Evolutionary conservation across 2,797 vertebrate species (phyloP), one percentile per base, ranked within the genome.

Genomic region (Stomatorhinus walkeri): DNA sequence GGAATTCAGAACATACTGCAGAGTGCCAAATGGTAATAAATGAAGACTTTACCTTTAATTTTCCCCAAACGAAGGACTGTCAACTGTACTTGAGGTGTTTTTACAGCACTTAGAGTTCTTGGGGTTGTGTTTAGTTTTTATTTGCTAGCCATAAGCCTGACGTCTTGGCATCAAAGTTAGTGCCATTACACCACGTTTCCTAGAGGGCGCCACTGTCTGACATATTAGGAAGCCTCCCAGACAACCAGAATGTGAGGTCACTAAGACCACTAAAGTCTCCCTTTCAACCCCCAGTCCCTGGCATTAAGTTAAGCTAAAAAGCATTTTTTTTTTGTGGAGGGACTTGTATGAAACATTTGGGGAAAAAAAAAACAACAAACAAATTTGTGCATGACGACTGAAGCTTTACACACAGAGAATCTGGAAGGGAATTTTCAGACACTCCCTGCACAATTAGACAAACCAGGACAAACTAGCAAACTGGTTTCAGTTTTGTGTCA

Each of bases 341-440:
- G 76, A 81, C 76, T 81, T 81, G 40, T 46, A 81, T 81, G 76
- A 46, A 81, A 81, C 76, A 81, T 40, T 76, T 32, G 68, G 32
- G 68, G 72, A 4, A 40, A 81, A 81, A 81, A 64, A 2, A 79
- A 81, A 81, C 32, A 81, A 81, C 76, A 81, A 81, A 81, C 76
- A 81, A 46, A 81, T 81, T 81, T 81, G 76, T 81, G 76, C 40
- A 81, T 81, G 83, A 85, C 83, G 46, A 85, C 83, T 85, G 48
- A 85, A 85, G 83, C 48, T 85, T 85, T 85, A 85, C 83, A 85
- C n/a, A 85, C 46, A 85, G 43, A 84, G 83, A 49, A 14, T 85
- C 83, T 49, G 83, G 83, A 85, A 46, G 48, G 81, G 46, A 49
- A 22, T 85, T 85, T 85, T 51, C 48, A 85, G 48, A 51, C 83